These are phyloP conservation scores for Pagrus major DNA, from an alignment of 2,113 vertebrate genomes.

Conservation along the genomic window DNA sequence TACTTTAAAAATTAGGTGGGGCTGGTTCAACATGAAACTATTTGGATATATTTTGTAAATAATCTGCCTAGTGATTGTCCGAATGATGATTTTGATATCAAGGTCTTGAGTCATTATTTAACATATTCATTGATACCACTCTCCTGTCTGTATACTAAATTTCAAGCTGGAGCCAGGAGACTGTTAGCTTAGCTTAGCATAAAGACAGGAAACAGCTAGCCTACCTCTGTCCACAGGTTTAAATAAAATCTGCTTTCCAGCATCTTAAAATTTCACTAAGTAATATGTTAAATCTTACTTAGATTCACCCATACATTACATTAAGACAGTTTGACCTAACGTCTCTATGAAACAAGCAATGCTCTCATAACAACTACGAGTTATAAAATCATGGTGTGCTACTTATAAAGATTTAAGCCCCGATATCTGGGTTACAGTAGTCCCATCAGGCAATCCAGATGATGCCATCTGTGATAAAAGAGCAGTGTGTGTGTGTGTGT, in stretches of 20 bases:
- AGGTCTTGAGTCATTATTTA: background rate
- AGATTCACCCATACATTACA: too few species aligned
- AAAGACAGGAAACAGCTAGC: too few species aligned
- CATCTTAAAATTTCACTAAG: too few species aligned
- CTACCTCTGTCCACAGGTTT: too few species aligned
- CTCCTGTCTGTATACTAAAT: too few species aligned
- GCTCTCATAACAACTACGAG: conserved; percentile 9
- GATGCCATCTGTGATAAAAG: conserved; percentile 75
- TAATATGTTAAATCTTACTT: too few species aligned
- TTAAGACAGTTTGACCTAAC: conserved; percentile 1
- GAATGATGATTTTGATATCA: background rate
- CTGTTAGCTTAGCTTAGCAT: too few species aligned
- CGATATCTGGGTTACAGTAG: conserved; percentile 73
- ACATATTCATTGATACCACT: too few species aligned
- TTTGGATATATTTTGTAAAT: background rate
- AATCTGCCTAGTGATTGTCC: background rate
- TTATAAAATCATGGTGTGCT: conserved; percentile 39
- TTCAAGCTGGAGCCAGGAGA: too few species aligned
- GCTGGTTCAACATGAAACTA: background rate
- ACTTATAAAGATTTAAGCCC: conserved; percentile 68
- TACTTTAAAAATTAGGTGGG: background rate
- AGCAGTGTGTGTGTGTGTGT: conserved; percentile 15
- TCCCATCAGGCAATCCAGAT: conserved; percentile 59
- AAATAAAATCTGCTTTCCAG: too few species aligned
- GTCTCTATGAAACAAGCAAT: conserved; percentile 9